Base-by-base conservation (phyloP, 2,888 invertebrate species). In the Ganaspis brasiliensis region DNA sequence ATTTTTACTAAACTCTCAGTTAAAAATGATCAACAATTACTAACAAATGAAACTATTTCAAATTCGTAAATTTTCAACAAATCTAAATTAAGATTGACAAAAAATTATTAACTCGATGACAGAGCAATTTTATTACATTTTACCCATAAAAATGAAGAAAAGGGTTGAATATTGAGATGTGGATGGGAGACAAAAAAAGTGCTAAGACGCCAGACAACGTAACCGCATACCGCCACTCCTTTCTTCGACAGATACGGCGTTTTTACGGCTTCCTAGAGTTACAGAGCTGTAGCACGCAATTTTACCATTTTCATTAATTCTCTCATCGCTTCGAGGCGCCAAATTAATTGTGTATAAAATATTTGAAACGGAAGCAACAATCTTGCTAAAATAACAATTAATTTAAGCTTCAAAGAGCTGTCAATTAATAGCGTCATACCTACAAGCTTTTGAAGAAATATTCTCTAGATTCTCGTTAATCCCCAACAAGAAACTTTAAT, bases 281-380 rank as follows among this genome's bases (percentile, higher is more conserved):
- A 85, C 74, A 76, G 78, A 77, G 76, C 57, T 73, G 78, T 57
- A 79, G 73, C 87, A 84, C 82, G 86, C 85, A 79, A 87, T 78
- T 80, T 79, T 80, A 81, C 73, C 82, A 80, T 84, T 85, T 80
- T 79, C 83, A 79, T 77, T 79, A 77, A 78, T 81, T 79, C 57
- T 57, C 31, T 24, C 31, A 57, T n/a, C 57, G 26, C 70, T 79
- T 75, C 56, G 57, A 49, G 57, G 10, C 5, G 72, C 75, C 31
- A 14, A 26, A 57, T 31, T 31, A 31, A 57, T 31, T 31, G 26
- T 6, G 8, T 26, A 57, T 57, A n/a, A 57, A 57, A 57, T 31
- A 57, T 57, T 57, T 26, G 14, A 26, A 26, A n/a, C 57, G 9
- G 57, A 26, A 57, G n/a, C 26, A 4, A n/a, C 8, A 14, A 45